phyloP scores from a whole-genome alignment of 2,797 vertebrate species.

The Clarias pachynema region DNA sequence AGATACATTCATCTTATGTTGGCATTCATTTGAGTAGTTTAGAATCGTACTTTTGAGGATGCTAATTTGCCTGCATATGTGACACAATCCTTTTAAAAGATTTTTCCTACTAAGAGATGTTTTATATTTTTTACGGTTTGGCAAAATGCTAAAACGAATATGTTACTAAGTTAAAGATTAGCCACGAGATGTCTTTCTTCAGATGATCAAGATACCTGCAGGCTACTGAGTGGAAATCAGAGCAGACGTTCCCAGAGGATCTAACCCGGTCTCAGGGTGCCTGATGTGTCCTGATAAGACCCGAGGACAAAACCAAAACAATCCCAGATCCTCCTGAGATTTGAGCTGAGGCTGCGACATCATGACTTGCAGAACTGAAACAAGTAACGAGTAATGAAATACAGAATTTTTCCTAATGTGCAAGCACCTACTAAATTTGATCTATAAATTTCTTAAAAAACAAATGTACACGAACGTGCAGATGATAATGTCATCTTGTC shows the following conservation, averaged over 20 bases:
- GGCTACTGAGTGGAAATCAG: neutral
- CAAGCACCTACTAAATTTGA: neutral
- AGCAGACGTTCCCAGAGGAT: neutral
- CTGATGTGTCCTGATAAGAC: neutral
- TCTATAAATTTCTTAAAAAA: neutral
- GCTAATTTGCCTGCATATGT: neutral
- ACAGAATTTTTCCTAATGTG: too few relatives aligned
- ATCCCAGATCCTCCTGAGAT: neutral
- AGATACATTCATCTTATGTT: neutral
- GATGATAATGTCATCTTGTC: neutral
- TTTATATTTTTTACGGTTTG: neutral
- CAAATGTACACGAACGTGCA: neutral
- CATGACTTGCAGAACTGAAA: neutral
- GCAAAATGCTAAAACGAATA: neutral
- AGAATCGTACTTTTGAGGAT: neutral
- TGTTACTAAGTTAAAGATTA: neutral
- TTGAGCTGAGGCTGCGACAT: neutral
- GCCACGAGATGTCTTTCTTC: neutral
- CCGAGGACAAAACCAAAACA: neutral
- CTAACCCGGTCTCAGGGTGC: neutral
- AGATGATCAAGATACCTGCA: neutral
- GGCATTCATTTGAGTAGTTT: neutral
- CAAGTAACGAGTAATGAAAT: neutral
- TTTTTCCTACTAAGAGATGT: neutral
- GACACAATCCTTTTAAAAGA: neutral